phyloP scores from a whole-genome alignment of 2,113 vertebrate species.

The Triplophysa tibetana region DNA sequence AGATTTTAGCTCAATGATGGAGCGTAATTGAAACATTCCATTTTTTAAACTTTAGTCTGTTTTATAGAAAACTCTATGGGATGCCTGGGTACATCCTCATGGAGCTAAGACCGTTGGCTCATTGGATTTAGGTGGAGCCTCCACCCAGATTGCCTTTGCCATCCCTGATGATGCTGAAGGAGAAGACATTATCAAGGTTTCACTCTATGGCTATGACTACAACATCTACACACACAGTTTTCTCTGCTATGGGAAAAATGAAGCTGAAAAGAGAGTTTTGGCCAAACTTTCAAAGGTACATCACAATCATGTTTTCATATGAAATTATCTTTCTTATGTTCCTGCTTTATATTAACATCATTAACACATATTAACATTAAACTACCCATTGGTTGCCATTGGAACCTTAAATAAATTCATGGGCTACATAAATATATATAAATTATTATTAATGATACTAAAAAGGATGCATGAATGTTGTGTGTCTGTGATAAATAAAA shows the following conservation, averaged over 20 bases:
- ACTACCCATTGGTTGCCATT: too few relatives aligned
- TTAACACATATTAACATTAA: too few relatives aligned
- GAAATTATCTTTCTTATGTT: too few relatives aligned
- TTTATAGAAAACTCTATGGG: conserved; percentile 85
- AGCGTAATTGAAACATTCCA: neutral
- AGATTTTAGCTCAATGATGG: neutral
- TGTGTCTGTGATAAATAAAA: neutral
- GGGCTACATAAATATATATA: too few relatives aligned
- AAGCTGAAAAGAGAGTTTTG: conserved; percentile 84
- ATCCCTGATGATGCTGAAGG: conserved; percentile 54
- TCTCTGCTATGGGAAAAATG: conserved; percentile 90
- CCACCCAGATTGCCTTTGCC: conserved; percentile 90
- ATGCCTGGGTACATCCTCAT: conserved; percentile 76
- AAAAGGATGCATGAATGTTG: too few relatives aligned
- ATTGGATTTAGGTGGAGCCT: conserved; percentile 92
- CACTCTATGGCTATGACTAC: conserved; percentile 88
- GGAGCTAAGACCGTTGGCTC: conserved; percentile 83
- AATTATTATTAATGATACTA: too few relatives aligned
- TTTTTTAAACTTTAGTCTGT: neutral
- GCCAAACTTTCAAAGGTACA: conserved; percentile 79
- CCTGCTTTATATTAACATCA: too few relatives aligned
- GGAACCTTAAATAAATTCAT: too few relatives aligned
- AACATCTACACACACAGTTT: conserved; percentile 91
- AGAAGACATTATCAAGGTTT: conserved; percentile 71
- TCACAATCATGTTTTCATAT: neutral